Evolutionary conservation across 2,113 vertebrate species (phyloP).

Genomic region (Megaceryle maxima): DNA sequence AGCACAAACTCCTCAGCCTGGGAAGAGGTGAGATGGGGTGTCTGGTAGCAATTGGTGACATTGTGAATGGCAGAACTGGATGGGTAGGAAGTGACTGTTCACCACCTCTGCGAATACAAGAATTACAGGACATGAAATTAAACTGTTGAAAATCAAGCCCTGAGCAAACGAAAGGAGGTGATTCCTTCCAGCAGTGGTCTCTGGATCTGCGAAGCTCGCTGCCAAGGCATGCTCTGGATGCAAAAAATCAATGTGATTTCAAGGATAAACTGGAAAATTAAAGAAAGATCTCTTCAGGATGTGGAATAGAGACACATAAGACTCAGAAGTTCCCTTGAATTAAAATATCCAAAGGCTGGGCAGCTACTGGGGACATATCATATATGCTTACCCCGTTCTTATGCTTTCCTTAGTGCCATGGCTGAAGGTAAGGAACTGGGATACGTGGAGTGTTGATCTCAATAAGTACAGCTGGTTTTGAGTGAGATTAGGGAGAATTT

Average conservation of each 20-base stretch:
- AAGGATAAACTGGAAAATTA: not conserved
- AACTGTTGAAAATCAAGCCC: not conserved
- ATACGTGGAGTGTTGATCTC: not conserved
- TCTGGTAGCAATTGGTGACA: not conserved
- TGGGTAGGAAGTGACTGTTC: not conserved
- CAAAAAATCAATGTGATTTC: not conserved
- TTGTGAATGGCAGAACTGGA: not conserved
- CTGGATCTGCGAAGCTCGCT: not conserved
- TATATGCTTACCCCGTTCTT: not conserved
- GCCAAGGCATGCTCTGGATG: not conserved
- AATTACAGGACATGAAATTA: conserved; percentile 25
- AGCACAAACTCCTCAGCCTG: not conserved
- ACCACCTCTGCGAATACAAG: not conserved
- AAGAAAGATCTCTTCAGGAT: not conserved
- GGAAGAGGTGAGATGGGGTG: not conserved
- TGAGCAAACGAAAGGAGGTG: not conserved
- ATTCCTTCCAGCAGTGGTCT: not conserved
- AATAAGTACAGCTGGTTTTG: not conserved
- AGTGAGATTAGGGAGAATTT: not conserved
- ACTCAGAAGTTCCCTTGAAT: not conserved
- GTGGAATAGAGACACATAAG: not conserved
- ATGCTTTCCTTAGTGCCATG: not conserved
- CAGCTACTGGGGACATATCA: not conserved
- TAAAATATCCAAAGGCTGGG: not conserved
- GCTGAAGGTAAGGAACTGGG: not conserved